Conservation (phyloP, 2,113 vertebrate species). For the Psilopogon haemacephalus region DNA sequence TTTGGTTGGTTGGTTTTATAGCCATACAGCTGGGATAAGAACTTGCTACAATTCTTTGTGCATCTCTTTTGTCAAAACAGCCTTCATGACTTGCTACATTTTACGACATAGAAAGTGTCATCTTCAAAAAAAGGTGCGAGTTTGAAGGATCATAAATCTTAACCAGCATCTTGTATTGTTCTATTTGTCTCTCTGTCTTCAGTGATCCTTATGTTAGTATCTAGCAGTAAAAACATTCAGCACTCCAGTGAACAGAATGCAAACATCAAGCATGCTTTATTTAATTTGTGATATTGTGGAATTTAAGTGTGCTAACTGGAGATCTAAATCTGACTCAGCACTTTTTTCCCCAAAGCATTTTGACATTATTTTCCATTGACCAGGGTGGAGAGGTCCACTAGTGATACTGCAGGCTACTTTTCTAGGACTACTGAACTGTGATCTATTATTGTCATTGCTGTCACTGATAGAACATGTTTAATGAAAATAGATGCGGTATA, state of each 20-base stretch:
- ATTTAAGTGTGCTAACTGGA: neutral
- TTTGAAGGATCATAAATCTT: neutral
- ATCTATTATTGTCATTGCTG: neutral
- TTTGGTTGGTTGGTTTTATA: neutral
- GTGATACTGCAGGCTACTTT: neutral
- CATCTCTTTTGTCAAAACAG: neutral
- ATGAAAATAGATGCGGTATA: neutral
- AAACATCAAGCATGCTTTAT: neutral
- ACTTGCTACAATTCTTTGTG: neutral
- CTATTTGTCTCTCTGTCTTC: neutral
- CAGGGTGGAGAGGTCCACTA: neutral
- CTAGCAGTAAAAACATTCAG: neutral
- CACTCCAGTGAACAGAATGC: neutral
- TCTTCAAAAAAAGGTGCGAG: neutral
- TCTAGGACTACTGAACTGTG: neutral
- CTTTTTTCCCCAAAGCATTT: neutral
- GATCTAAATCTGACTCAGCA: neutral
- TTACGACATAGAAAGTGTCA: neutral
- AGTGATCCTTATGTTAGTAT: neutral
- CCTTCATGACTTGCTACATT: neutral
- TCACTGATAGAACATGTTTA: neutral
- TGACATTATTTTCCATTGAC: neutral
- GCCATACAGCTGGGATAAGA: neutral
- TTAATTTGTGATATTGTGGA: neutral
- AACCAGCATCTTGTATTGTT: neutral